Base-by-base conservation (phyloP, 2,797 vertebrate species). In the Chloroceryle amazona region DNA sequence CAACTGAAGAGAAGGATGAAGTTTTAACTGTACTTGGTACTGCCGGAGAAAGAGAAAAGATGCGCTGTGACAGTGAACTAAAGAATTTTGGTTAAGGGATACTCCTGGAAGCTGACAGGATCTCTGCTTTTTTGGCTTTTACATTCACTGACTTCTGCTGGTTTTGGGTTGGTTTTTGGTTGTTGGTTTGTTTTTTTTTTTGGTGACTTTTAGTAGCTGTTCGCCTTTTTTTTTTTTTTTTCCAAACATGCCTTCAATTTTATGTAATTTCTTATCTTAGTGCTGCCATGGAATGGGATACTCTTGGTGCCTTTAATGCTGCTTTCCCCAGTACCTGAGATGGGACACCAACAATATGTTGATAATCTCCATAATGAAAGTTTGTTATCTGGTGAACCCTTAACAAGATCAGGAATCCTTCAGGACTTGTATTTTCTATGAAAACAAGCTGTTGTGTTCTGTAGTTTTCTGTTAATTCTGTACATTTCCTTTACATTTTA, bases 1-100 rank as follows among this genome's bases (percentile, higher is more conserved):
- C 96, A 97, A 97, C 96, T 96, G 92, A 96, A 95, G 93, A 95
- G 94, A 92, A 91, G 71, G 86, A 79, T 93, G 96, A 98, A 98
- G 98, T 98, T 98, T 97, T 95, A 95, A 84, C 97, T 84, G 96
- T 92, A 85, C 90, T 83, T 95, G 85, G 74, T 96, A 88, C 89
- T 96, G 89, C 68, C 89, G 91, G 72, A 93, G 75, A 92, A 93
- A 60, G 65, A 65, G 49, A 85, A 90, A 89, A 79, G 68, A 82
- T 89, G 67, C 68, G 55, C 73, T 81, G 83, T 72, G 81, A 31
- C 84, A 67, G 81, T 72, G 86, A 89, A 49, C 94, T 92, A 91
- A 96, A 95, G 39, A 71, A 85, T 93, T 81, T 81, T 70, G 91
- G 9, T 93, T 93, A 75, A 95, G 66, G 47, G 84, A 95, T 96